A percentile compares a stretch with the other conserved stretches of the same genome.
These are phyloP conservation scores for Vandiemenella viatica DNA, from an alignment of 2,888 invertebrate genomes.

Conservation along the genomic window DNA sequence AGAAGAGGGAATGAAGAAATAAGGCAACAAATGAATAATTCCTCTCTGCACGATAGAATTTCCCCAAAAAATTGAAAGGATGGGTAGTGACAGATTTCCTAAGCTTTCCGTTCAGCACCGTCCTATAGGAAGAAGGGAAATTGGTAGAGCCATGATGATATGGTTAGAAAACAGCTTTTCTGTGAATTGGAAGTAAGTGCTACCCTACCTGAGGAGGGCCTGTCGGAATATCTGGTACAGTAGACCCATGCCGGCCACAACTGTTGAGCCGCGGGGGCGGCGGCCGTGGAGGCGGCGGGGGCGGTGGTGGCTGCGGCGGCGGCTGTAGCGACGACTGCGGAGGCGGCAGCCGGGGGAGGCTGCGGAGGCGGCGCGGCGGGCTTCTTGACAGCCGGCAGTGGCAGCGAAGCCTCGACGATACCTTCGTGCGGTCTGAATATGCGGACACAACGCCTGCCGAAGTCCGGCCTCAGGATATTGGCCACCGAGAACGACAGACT, in stretches of 20 bases:
- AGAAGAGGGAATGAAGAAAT: too few species aligned
- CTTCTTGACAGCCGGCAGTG: too few species aligned
- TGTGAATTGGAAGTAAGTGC: too few species aligned
- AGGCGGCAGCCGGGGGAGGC: not conserved
- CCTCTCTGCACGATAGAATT: too few species aligned
- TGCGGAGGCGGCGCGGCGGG: not conserved
- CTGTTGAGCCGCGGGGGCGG: not conserved
- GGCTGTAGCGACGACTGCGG: not conserved
- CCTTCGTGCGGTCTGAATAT: too few species aligned
- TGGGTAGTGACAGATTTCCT: too few species aligned
- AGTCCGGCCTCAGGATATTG: constrained; percentile 73
- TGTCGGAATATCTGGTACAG: constrained; percentile 40
- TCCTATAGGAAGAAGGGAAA: too few species aligned
- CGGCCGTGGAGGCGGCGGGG: not conserved
- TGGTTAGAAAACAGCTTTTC: too few species aligned
- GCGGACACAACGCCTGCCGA: constrained; percentile 35
- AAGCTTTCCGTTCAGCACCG: too few species aligned
- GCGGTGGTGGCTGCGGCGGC: constrained; percentile 4
- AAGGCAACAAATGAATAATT: too few species aligned
- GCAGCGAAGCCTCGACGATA: not conserved
- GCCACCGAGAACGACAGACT: constrained; percentile 33
- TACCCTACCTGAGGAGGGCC: constrained; percentile 38
- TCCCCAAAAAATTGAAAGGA: too few species aligned
- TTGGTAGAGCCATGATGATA: too few species aligned
- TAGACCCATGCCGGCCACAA: constrained; percentile 41